These are phyloP conservation scores for Odontomyia ornata DNA, from an alignment of 2,888 invertebrate genomes.

Conservation along the genomic window DNA sequence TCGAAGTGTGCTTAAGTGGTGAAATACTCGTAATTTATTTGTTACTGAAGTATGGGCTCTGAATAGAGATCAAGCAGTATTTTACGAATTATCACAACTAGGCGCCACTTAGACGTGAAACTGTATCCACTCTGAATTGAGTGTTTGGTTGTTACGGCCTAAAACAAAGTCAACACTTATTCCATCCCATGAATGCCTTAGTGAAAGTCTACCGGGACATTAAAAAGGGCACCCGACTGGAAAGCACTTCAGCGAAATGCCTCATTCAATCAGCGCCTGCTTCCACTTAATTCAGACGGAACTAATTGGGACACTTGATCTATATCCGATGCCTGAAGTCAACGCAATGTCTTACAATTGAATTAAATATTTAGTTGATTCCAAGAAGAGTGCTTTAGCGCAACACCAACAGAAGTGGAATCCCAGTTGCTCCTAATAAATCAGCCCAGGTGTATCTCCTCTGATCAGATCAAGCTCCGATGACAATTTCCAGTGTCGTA, in stretches of 20 bases:
- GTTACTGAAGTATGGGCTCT: too few relatives aligned
- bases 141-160: too few relatives aligned
- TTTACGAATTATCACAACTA: too few relatives aligned
- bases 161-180: not conserved
- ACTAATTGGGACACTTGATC: constrained; percentile 4
- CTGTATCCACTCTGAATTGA: too few relatives aligned
- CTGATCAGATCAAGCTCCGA: too few relatives aligned
- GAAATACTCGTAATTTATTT: too few relatives aligned
- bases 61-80: too few relatives aligned
- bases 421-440: too few relatives aligned
- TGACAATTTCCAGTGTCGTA: too few relatives aligned
- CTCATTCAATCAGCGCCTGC: not conserved
- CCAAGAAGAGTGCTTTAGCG: not conserved
- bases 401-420: not conserved
- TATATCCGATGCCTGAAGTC: not conserved
- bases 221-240: not conserved
- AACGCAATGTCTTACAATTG: not conserved
- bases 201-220: constrained; percentile 6
- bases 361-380: not conserved
- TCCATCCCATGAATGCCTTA: not conserved
- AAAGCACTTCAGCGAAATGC: not conserved
- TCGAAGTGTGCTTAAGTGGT: too few relatives aligned
- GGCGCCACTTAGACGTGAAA: too few relatives aligned
- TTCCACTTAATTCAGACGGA: not conserved
- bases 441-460: too few relatives aligned